Conservation (phyloP, 2,888 invertebrate species). For the Anthrax anthrax region DNA sequence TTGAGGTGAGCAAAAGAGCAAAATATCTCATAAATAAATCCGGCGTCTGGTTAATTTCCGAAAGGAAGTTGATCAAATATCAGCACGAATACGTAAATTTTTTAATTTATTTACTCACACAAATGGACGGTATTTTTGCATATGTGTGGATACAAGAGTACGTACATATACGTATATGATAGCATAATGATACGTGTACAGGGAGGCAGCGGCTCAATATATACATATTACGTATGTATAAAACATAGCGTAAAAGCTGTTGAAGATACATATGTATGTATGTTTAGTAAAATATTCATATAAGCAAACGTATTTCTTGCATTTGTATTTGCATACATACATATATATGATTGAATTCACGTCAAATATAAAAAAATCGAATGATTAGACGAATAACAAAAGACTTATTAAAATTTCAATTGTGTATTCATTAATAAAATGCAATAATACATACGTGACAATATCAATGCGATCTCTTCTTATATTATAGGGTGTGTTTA, state of each 20-base stretch:
- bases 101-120: too few species aligned
- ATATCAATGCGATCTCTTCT: constrained; percentile 5
- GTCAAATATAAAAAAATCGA: background rate
- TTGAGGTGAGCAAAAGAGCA: background rate
- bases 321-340: background rate
- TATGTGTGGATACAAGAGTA: too few species aligned
- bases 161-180: too few species aligned
- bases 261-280: too few species aligned
- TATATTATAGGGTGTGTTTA: too few species aligned
- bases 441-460: constrained; percentile 12
- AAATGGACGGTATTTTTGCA: too few species aligned
- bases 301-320: too few species aligned
- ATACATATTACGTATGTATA: too few species aligned
- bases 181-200: too few species aligned
- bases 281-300: too few species aligned
- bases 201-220: too few species aligned
- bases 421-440: constrained; percentile 8
- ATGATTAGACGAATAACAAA: background rate
- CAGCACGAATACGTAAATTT: constrained; percentile 10
- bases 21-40: constrained; percentile 12
- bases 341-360: background rate
- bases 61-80: constrained; percentile 15
- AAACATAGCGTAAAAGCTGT: too few species aligned
- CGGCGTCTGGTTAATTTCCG: constrained; percentile 15
- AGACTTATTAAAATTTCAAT: constrained; percentile 11